These are phyloP conservation scores for Cottoperca gobio DNA, from an alignment of 2,797 vertebrate genomes.

Conservation along the genomic window DNA sequence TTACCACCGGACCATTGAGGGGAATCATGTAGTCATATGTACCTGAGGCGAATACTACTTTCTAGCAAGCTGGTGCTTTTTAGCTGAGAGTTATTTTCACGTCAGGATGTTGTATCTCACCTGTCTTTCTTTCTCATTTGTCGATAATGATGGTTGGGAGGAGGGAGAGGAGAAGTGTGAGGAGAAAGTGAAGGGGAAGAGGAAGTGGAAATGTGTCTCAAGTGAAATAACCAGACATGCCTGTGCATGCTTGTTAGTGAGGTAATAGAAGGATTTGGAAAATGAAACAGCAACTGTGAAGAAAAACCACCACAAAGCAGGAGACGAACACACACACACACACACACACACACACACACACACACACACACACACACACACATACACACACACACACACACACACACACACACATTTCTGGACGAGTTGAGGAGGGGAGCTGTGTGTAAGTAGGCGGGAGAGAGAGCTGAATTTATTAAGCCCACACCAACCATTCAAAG, in stretches of 20 bases:
- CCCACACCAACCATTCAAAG: conserved; percentile 68
- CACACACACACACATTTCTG: neutral
- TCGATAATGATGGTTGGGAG: neutral
- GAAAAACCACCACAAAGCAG: neutral
- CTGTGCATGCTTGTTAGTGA: conserved; percentile 25
- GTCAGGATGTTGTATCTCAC: neutral
- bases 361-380: conserved; percentile 12
- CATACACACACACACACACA: neutral
- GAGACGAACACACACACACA: no score
- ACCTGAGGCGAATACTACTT: neutral
- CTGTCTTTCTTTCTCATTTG: conserved; percentile 2
- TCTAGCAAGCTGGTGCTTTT: neutral
- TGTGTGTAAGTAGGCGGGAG: conserved; percentile 51
- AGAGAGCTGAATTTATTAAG: conserved; percentile 72
- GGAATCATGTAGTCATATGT: neutral
- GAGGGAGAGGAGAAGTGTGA: neutral
- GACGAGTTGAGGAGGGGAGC: conserved; percentile 29
- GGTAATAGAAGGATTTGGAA: conserved; percentile 7
- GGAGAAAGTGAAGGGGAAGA: no score
- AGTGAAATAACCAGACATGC: conserved; percentile 12
- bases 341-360: conserved; percentile 16
- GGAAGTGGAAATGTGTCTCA: neutral
- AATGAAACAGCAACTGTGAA: conserved; percentile 15
- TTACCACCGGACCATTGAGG: neutral
- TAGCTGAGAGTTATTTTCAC: neutral